Evolutionary conservation across 1,140 invertebrate genomes (phyloP).

Genomic region (Drosophila sucinea): DNA sequence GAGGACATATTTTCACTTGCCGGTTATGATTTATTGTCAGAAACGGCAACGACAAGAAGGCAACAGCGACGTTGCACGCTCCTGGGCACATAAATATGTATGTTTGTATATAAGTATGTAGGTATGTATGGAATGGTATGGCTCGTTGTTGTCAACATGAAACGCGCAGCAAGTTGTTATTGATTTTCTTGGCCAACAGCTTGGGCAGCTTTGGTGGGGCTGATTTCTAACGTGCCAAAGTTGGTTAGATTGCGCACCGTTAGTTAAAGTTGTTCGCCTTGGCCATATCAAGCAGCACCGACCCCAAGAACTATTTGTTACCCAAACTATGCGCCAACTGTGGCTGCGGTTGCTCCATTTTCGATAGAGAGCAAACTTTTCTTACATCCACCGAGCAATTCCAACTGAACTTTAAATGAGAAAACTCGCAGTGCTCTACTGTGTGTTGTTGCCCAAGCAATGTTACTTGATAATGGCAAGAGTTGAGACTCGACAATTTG

Average conservation of each 20-base stretch:
- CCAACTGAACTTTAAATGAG: constrained; percentile 52
- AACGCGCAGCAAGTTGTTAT: constrained; percentile 39
- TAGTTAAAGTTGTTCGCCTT: constrained; percentile 45
- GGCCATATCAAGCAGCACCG: constrained; percentile 40
- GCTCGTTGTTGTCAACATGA: constrained; percentile 13
- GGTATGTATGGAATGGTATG: constrained; percentile 18
- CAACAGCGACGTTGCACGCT: constrained; percentile 32
- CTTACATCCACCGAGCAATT: neutral
- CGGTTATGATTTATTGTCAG: constrained; percentile 37
- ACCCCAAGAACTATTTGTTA: constrained; percentile 44
- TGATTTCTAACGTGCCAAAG: constrained; percentile 57
- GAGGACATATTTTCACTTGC: constrained; percentile 39
- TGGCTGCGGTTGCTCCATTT: constrained; percentile 30
- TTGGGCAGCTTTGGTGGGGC: constrained; percentile 24
- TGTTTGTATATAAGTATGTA: constrained; percentile 23
- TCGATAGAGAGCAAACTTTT: constrained; percentile 31
- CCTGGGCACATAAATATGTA: constrained; percentile 48
- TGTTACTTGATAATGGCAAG: constrained; percentile 35
- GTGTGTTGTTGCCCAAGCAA: neutral
- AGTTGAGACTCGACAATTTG: constrained; percentile 52
- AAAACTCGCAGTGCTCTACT: constrained; percentile 13
- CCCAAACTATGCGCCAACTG: constrained; percentile 36
- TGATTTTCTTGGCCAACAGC: constrained; percentile 55
- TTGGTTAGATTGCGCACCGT: constrained; percentile 52
- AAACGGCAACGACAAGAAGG: constrained; percentile 12